These are phyloP conservation scores for Schizaphis graminum DNA, from an alignment of 2,888 invertebrate genomes.

Conservation along the genomic window DNA sequence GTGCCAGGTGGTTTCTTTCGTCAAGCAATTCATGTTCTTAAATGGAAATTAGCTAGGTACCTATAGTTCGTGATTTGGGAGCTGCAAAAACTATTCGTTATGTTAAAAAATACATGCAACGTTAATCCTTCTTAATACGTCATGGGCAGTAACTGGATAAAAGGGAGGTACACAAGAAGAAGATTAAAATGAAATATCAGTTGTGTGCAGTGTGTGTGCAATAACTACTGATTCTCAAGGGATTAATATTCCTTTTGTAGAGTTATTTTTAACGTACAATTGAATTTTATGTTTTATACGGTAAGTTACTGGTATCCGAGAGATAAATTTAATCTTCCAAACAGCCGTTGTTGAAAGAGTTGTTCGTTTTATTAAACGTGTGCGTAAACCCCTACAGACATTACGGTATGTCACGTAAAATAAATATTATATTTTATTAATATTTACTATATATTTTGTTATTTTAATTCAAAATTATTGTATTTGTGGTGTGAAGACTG, in stretches of 20 bases:
- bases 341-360: neutral
- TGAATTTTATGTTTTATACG: conserved; percentile 6
- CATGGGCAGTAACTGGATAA: neutral
- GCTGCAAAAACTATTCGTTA: neutral
- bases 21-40: neutral
- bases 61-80: neutral
- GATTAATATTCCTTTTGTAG: neutral
- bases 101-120: neutral
- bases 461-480: neutral
- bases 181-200: conserved; percentile 34
- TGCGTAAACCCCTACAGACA: neutral
- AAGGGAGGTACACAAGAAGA: neutral
- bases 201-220: neutral
- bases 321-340: conserved; percentile 22
- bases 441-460: neutral
- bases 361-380: neutral
- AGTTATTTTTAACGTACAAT: conserved; percentile 17
- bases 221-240: neutral
- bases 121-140: neutral
- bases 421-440: neutral
- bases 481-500: neutral
- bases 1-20: neutral
- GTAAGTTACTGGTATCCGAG: neutral
- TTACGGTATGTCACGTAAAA: neutral
- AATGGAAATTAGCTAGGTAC: neutral